A percentile compares a stretch with the other conserved stretches of the same genome.
Evolutionary conservation across 2,797 vertebrate species (phyloP).

Genomic region (Nyctibius grandis): DNA sequence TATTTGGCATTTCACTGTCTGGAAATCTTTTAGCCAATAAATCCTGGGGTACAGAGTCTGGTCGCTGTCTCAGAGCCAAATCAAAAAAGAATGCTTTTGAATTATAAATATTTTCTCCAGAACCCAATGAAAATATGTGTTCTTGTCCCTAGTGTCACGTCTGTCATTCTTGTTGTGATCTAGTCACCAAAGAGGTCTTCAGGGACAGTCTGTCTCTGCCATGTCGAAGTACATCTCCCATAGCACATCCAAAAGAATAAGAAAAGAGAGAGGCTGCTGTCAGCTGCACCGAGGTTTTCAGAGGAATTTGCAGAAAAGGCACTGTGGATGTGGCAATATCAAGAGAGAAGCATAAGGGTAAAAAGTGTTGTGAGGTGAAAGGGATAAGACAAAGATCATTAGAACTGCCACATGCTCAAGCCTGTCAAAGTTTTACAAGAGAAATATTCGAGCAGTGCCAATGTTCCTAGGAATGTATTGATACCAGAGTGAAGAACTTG

Average conservation of each 20-base stretch:
- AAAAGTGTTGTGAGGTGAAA: constrained; percentile 1
- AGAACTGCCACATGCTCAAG: constrained; percentile 3
- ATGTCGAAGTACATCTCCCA: not conserved
- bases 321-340: not conserved
- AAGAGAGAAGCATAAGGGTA: not conserved
- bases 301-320: not conserved
- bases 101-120: not conserved
- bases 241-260: not conserved
- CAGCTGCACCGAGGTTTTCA: not conserved
- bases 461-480: not conserved
- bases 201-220: constrained; percentile 6
- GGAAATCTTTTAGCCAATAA: not conserved
- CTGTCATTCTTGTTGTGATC: constrained; percentile 9
- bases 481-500: not conserved
- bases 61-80: not conserved
- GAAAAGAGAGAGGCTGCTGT: not conserved
- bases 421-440: constrained; percentile 13
- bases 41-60: not conserved
- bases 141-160: not conserved
- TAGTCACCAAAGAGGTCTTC: not conserved
- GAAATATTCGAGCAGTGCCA: not conserved
- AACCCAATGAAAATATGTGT: not conserved
- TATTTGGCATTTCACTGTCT: not conserved
- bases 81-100: not conserved
- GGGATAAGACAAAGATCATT: not conserved